Base-by-base conservation (phyloP, 2,797 vertebrate genomes). In the Kryptolebias ocellatus region DNA sequence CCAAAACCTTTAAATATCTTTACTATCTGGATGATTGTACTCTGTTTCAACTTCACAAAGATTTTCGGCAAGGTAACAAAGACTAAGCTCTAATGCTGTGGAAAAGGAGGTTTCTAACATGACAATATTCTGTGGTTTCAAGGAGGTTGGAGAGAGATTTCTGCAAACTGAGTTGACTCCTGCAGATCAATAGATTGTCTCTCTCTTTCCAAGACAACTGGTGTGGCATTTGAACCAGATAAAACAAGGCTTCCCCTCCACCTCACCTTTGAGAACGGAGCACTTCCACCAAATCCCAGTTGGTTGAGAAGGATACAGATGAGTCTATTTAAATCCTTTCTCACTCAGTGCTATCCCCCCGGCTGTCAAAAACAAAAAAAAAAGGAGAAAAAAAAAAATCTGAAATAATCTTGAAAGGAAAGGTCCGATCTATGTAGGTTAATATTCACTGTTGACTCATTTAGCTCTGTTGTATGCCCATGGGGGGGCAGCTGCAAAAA, bases 151-250 rank as follows among this genome's bases (percentile, higher is more conserved):
- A 84, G 79, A 84, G 88, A 87, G 90, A 90, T 93, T 93, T 93
- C 83, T 79, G 81, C 51, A 73, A 93, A 90, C 90, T 85, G 89
- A 94, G 86, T 92, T 80, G 84, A 90, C 91, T 93, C 86, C 77
- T 77, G 64, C 81, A 87, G 90, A 95, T 95, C 93, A 93, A 95
- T 94, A 94, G 86, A 87, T 91, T 45, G 89, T 94, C 93, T 93
- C 90, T 90, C 83, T 86, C 85, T 57, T 39, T 57, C 46, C 7
- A 80, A 93, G 92, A 94, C 91, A 87, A 92, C 91, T 88, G 89
- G 90, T 90, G 90, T 92, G 92, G 90, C 89, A 94, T 93, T 93
- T 94, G 92, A 94, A 93, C 92, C 89, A 94, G 90, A 94, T 92
- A 90, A 93, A 94, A 93, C 89, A 90, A 86, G 87, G 87, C 86